These are phyloP conservation scores for Sebastiscus tertius DNA, from an alignment of 2,797 vertebrate genomes.

Conservation along the genomic window DNA sequence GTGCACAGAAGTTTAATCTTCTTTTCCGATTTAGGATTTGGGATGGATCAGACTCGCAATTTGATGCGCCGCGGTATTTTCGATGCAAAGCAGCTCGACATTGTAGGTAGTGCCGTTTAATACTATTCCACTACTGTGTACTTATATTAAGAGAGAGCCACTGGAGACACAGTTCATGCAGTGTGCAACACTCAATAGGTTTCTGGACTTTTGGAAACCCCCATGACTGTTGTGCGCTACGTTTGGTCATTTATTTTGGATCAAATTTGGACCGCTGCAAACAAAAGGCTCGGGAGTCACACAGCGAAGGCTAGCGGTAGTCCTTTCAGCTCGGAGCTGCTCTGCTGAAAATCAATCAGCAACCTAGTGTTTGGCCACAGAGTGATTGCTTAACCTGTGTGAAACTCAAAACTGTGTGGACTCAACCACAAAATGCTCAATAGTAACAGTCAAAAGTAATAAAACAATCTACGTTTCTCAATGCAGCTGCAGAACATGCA, in stretches of 20 bases:
- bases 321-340: constrained; percentile 30
- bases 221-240: constrained; percentile 31
- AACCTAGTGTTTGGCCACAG: constrained; percentile 29
- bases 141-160: constrained; percentile 11
- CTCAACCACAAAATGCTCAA: constrained; percentile 25
- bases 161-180: constrained; percentile 12
- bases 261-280: constrained; percentile 65
- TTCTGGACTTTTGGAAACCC: constrained; percentile 48
- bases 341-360: constrained; percentile 48
- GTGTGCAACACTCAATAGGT: constrained; percentile 33
- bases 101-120: background rate
- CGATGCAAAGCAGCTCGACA: background rate
- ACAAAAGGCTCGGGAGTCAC: constrained; percentile 62
- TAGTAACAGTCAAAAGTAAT: constrained; percentile 21
- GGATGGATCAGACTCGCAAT: constrained; percentile 61
- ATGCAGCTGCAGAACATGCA: background rate
- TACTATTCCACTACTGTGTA: background rate
- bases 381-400: constrained; percentile 37
- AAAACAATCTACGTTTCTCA: background rate
- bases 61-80: constrained; percentile 30
- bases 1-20: constrained; percentile 68
- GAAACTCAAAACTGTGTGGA: constrained; percentile 47
- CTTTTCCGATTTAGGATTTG: constrained; percentile 75
- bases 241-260: constrained; percentile 68
- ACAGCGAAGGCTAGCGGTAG: constrained; percentile 37